phyloP scores from a whole-genome alignment of 2,888 invertebrate genomes.

The Dascillus cervinus region DNA sequence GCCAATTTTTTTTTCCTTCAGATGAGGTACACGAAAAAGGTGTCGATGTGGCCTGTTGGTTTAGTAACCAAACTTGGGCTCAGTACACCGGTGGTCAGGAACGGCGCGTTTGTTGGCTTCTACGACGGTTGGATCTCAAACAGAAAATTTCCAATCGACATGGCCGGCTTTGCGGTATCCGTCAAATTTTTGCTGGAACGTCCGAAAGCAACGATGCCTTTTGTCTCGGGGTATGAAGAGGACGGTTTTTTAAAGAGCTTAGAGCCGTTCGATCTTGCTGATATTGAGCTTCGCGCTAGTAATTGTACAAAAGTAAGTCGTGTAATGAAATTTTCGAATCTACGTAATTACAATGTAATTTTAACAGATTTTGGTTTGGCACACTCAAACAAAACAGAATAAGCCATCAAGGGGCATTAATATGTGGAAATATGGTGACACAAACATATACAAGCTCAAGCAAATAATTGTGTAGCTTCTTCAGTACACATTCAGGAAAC shows the following conservation, averaged over 20 bases:
- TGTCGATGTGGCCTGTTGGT: constrained; percentile 83
- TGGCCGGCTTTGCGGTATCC: constrained; percentile 78
- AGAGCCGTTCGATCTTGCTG: constrained; percentile 54
- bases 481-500: too few relatives aligned
- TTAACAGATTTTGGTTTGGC: constrained; percentile 63
- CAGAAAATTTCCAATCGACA: constrained; percentile 70
- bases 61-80: constrained; percentile 64
- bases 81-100: constrained; percentile 56
- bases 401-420: constrained; percentile 51
- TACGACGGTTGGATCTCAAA: constrained; percentile 73
- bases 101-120: constrained; percentile 57
- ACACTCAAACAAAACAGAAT: constrained; percentile 65
- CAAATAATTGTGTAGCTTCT: constrained; percentile 48
- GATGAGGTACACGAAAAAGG: constrained; percentile 65
- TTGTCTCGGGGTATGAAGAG: constrained; percentile 66
- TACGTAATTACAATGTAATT: constrained; percentile 1
- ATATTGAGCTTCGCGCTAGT: constrained; percentile 67
- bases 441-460: constrained; percentile 54
- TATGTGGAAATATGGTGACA: constrained; percentile 48
- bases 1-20: too few relatives aligned
- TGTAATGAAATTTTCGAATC: too few relatives aligned
- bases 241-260: constrained; percentile 67
- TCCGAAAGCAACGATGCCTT: constrained; percentile 62
- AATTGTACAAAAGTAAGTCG: constrained; percentile 57
- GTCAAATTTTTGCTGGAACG: constrained; percentile 54